phyloP scores from a whole-genome alignment of 2,797 vertebrate species.

The Delichon dasypus region DNA sequence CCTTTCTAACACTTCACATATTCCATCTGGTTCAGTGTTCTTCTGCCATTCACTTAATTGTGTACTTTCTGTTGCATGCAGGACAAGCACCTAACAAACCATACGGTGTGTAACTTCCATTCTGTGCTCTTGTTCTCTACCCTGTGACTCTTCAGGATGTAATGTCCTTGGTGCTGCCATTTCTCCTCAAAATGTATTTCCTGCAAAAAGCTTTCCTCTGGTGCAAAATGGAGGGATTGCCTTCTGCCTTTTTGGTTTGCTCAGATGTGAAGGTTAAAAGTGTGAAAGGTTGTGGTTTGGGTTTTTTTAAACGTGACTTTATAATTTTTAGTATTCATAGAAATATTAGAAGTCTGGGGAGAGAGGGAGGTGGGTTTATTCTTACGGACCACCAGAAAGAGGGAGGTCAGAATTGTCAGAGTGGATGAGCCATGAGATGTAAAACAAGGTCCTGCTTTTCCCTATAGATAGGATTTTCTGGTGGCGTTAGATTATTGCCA shows the following conservation, averaged over 20 bases:
- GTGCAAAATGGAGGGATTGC: not conserved
- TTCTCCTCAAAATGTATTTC: not conserved
- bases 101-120: not conserved
- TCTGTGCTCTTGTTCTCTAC: not conserved
- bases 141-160: not conserved
- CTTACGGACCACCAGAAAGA: not conserved
- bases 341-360: not conserved
- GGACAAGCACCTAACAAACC: not conserved
- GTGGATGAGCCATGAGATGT: not conserved
- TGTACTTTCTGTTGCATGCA: not conserved
- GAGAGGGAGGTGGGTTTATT: not conserved
- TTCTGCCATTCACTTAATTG: not conserved
- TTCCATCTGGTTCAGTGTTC: not conserved
- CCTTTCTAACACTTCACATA: not conserved
- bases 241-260: not conserved
- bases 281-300: not conserved
- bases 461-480: not conserved
- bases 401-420: not conserved
- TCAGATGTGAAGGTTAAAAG: not conserved
- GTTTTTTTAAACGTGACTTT: not conserved
- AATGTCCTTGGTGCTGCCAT: not conserved
- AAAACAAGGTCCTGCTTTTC: not conserved
- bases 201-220: not conserved
- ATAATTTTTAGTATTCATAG: not conserved
- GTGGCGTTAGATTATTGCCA: not conserved